Evolutionary conservation across 2,888 invertebrate genomes (phyloP), one percentile per base, ranked within the genome.

Genomic region (Linnaemya tessellans): DNA sequence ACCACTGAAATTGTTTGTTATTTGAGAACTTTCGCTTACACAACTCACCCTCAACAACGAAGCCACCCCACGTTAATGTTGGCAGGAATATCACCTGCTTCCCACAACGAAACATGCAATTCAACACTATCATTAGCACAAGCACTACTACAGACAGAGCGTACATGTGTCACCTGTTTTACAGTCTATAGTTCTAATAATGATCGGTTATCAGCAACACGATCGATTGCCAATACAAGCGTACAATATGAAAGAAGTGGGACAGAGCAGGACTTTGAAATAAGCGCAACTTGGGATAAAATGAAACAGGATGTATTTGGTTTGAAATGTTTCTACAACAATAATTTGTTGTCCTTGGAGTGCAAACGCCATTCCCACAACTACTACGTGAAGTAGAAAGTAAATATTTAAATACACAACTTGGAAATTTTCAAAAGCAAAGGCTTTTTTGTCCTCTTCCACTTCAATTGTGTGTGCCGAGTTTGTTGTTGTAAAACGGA

Each of bases 131-230:
- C 41, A 51, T 43, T 51, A 7, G 18, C 30, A 77, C 20, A 38
- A 60, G 15, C 8, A 54, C 30, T 2, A 25, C 15, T 8, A 30
- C 15, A 1, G 22, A 30, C 15, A 1, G 22, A 22, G 15, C 5
- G 49, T 4, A 62, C 79, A 65, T 70, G 46, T 75, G 82, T 68
- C 82, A 83, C 73, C 67, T 83, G 83, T 65, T 77, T 77, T 68
- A 77, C 77, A 82, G 71, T 83, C 70, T 70, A 70, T 78, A 62
- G 58, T 74, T 78, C 58, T 80, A 62, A 81, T 87, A 87, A 88
- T 87, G 86, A 87, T 84, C 80, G 60, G 84, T 80, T 87, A 87
- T 87, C 87, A 75, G 82, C 85, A 74, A 87, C 85, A 86, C 83
- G 86, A 87, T 87, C 88, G 87, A 86, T 86, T 82, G 84, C 73